Evolutionary conservation across 2,113 vertebrate species (phyloP).

Genomic region (Clarias macrocephalus): DNA sequence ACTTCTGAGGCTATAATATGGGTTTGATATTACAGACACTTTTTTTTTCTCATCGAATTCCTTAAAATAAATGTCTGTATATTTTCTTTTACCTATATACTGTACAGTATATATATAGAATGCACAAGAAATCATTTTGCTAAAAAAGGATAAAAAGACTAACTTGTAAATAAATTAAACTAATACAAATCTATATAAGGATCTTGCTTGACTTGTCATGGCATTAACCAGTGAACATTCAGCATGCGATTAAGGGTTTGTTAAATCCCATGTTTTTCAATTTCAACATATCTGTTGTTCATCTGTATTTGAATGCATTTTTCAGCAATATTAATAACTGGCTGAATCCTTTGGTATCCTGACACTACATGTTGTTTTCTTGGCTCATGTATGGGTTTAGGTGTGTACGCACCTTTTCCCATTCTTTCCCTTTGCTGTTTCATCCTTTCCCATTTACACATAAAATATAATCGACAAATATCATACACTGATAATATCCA

Average conservation of each 20-base stretch:
- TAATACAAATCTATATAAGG: neutral
- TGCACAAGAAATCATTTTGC: too few species aligned
- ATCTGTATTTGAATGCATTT: neutral
- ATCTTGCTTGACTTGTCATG: neutral
- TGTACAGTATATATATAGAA: neutral
- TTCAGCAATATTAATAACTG: neutral
- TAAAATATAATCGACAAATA: slow-evolving; percentile 35
- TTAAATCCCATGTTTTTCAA: neutral
- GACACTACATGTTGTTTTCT: neutral
- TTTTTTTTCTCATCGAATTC: slow-evolving; percentile 9
- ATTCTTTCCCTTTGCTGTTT: neutral
- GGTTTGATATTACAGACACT: slow-evolving; percentile 28
- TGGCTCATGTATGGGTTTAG: neutral
- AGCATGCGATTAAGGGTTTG: neutral
- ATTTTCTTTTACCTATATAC: neutral
- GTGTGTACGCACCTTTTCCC: neutral
- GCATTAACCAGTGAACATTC: neutral
- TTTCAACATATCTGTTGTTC: neutral
- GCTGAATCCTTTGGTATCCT: neutral
- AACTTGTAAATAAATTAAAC: neutral
- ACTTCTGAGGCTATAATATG: slow-evolving; percentile 43
- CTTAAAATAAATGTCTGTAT: neutral
- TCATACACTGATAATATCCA: slow-evolving; percentile 22
- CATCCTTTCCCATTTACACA: slow-evolving; percentile 10
- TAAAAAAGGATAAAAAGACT: neutral